A percentile compares a stretch with the other conserved stretches of the same genome.
These are phyloP conservation scores for Coendou prehensilis DNA, from an alignment of 2,797 vertebrate species.

Conservation along the genomic window DNA sequence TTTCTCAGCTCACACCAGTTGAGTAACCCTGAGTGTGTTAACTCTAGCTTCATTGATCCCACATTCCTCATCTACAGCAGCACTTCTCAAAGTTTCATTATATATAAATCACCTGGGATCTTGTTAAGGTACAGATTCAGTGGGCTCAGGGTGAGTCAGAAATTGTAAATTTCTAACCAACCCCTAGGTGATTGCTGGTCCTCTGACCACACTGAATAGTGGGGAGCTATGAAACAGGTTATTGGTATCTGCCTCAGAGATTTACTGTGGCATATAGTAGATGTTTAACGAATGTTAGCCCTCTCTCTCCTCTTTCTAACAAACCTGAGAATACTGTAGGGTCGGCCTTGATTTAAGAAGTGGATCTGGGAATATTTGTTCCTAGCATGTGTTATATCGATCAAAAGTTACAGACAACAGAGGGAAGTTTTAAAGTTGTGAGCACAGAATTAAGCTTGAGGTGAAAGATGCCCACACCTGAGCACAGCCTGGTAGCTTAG, in stretches of 20 bases:
- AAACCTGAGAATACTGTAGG: neutral
- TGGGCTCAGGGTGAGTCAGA: neutral
- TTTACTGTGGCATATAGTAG: neutral
- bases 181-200: neutral
- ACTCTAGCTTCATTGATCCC: neutral
- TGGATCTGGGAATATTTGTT: conserved; percentile 11
- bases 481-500: neutral
- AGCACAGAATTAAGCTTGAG: conserved; percentile 32
- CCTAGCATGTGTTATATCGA: neutral
- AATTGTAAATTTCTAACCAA: neutral
- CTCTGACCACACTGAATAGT: neutral
- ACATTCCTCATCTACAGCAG: neutral
- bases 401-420: neutral
- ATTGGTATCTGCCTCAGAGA: neutral
- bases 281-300: neutral
- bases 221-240: neutral
- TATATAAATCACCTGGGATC: neutral
- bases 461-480: neutral
- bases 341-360: conserved; percentile 2
- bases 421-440: conserved; percentile 3
- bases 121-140: neutral
- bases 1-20: neutral
- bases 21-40: conserved; percentile 6
- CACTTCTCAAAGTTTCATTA: neutral
- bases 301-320: neutral